Evolutionary conservation across 2,888 invertebrate species (phyloP), one percentile per base, ranked within the genome.

Genomic region (Philereme transversata): DNA sequence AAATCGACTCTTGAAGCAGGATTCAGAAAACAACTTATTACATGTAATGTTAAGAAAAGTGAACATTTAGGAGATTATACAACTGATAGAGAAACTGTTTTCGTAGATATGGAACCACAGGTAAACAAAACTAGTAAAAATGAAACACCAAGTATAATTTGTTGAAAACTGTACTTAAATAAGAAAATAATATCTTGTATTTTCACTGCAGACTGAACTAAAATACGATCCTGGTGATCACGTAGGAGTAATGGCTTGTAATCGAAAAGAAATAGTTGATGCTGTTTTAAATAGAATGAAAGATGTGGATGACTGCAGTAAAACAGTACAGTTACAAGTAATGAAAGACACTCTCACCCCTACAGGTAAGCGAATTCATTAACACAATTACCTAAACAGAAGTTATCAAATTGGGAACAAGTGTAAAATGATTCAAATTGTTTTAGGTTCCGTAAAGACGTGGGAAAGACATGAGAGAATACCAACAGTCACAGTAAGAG

Each of bases 191-290:
- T 22, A 22, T 11, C 7, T 45, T 50, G 6, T 22, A 40, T 22
- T 50, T 22, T 2, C 8, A 22, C 81, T 80, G 49, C 69, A 93
- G 92, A 71, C 66, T 69, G 94, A 94, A 73, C 78, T 96, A 22
- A 86, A 93, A 40, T 98, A 98, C 78, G 95, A 95, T 40, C 98
- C 98, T 0, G 99, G 99, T 0, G 99, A 99, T 86, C 99, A 99
- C 81, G 94, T 99, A 9, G 98, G 97, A 4, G 95, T 99, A n/a
- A 96, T 97, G 83, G 96, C 98, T 0, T 95, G 95, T 68, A 99
- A 99, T 83, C 93, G 95, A 46, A 87, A 90, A 10, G 95, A 96
- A 67, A 88, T 98, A 33, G 98, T 99, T 0, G 95, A 97, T 53
- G 95, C 94, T 41, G 94, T 99, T 55, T 82, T 98, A 47, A 84